phyloP scores from a whole-genome alignment of 2,113 vertebrate species.

The Scophthalmus maximus region DNA sequence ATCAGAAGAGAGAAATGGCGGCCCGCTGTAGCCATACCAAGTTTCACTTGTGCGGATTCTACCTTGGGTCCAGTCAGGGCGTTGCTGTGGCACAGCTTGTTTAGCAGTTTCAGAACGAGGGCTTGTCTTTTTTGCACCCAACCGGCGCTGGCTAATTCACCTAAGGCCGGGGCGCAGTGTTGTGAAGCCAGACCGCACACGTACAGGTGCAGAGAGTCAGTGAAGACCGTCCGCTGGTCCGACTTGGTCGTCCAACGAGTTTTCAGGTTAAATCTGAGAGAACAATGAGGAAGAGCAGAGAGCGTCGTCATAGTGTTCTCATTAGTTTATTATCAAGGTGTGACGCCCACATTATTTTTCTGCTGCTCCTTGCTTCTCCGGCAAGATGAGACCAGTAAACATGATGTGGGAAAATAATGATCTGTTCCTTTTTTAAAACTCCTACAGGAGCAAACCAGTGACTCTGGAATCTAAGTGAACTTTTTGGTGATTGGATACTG shows the following conservation, averaged over 20 bases:
- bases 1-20: background rate
- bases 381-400: background rate
- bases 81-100: slow-evolving; percentile 76
- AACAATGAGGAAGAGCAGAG: background rate
- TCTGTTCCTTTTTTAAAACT: no score
- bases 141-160: slow-evolving; percentile 63
- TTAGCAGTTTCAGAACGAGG: slow-evolving; percentile 77
- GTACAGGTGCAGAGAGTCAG: slow-evolving; percentile 86
- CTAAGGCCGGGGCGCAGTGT: slow-evolving; percentile 79
- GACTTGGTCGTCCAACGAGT: slow-evolving; percentile 87
- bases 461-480: background rate
- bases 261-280: slow-evolving; percentile 83
- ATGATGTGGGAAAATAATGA: no score
- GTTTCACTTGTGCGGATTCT: slow-evolving; percentile 2
- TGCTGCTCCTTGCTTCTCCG: no score
- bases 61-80: slow-evolving; percentile 89
- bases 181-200: slow-evolving; percentile 87
- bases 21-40: background rate
- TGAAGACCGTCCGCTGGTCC: slow-evolving; percentile 81
- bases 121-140: slow-evolving; percentile 83
- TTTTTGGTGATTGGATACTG: background rate
- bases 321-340: no score
- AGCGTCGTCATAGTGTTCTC: no score
- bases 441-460: background rate
- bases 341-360: no score